phyloP scores from a whole-genome alignment of 2,113 vertebrate genomes.

The Otolemur garnettii region DNA sequence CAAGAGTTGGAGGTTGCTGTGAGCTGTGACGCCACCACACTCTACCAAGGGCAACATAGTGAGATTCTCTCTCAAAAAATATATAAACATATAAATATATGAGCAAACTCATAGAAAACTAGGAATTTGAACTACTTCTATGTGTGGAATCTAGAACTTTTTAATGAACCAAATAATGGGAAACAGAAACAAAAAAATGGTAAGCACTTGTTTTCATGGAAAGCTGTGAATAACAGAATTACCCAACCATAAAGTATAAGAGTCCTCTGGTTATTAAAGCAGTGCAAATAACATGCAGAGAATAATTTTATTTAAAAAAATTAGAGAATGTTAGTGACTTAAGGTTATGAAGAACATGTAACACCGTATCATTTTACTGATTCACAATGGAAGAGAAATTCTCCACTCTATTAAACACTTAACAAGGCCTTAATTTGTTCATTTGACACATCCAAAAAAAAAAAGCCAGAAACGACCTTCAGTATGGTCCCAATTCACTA shows the following conservation, averaged over 20 bases:
- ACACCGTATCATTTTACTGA: not conserved
- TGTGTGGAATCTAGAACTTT: not conserved
- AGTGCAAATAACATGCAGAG: not conserved
- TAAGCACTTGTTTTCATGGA: not conserved
- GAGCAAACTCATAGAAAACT: not conserved
- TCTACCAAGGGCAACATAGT: too few species aligned
- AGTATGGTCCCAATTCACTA: not conserved
- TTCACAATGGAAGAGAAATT: slow-evolving; percentile 7
- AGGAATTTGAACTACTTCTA: not conserved
- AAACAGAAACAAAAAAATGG: not conserved
- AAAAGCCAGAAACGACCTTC: not conserved
- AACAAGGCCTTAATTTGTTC: slow-evolving; percentile 9
- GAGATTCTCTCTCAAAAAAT: too few species aligned
- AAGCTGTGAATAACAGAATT: not conserved
- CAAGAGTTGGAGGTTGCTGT: too few species aligned
- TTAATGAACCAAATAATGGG: not conserved
- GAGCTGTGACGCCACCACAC: too few species aligned
- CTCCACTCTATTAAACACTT: not conserved
- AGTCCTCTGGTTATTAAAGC: not conserved
- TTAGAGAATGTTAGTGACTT: not conserved
- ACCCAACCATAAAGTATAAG: not conserved
- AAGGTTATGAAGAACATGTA: not conserved
- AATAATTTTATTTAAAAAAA: not conserved
- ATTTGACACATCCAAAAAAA: not conserved
- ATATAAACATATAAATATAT: not conserved